Base-by-base conservation (phyloP, 2,797 vertebrate species). In the Novumbra hubbsi region DNA sequence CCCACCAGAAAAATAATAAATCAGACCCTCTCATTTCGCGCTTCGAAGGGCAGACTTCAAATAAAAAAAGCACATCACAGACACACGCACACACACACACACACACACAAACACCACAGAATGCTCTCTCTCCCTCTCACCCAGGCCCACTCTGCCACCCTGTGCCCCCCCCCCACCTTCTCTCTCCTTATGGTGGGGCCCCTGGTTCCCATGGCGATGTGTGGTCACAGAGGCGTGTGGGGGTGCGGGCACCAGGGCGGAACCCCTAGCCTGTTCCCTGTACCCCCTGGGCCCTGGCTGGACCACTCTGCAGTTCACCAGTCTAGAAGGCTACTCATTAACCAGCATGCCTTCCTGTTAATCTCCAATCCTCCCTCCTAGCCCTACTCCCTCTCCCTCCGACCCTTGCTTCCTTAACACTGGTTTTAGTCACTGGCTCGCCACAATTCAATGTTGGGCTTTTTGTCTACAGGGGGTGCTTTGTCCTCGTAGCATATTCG, bases 1-100 rank as follows among this genome's bases (percentile, higher is more conserved):
- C 89, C 92, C 90, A 91, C 89, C 90, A 92, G 92, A 93, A 93
- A 93, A 93, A 94, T 94, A 93, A 94, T 94, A 94, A 94, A 94
- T 94, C 93, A 93, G 91, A 91, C 88, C 90, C 92, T 93, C 93
- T 94, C 92, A 94, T 94, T 94, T 94, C 92, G 92, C 92, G 92
- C 93, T 94, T 93, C 90, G 92, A 84, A 93, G 92, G 91, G 88
- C 93, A 94, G 93, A 93, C 92, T 93, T 94, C 91, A 93, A 91
- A 92, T 85, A 92, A 92, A 89, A 80, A 92, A 90, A 86, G 74
- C 80, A 78, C 75, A 77, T 76, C 71, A 76, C 75, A 77, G 75
- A 78, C 72, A 73, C 76, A 73, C 74, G 74, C 60, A 70, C 67
- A 68, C 71, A 78, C 41, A 69, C 52, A 50, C 45, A 50, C 17